Base-by-base conservation (phyloP, 30 jellyfish, hydroid and myxozoan genomes). In the Mastigias papua region DNA sequence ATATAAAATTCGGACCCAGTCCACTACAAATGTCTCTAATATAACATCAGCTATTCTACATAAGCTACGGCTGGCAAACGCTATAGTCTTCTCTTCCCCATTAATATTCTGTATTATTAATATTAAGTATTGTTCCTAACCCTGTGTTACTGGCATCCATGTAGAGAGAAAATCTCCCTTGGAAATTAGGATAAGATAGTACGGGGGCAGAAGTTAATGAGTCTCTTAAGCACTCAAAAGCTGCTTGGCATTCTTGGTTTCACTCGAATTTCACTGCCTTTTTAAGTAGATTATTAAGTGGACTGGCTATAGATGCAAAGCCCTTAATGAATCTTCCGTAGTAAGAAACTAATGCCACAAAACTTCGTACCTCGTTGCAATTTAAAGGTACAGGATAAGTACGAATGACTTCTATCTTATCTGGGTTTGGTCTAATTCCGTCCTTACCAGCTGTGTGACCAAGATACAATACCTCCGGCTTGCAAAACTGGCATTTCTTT, bases 351-450 rank as follows among this genome's bases (percentile, higher is more conserved):
- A 81, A 50, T 2, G 76, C 95, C 42, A 88, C 54, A 51, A 80
- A 80, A 32, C 82, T 48, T 7, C 88, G 63, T 17, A 88, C 70
- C 65, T 66, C 95, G 8, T 35, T 68, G 35, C 73, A 33, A 42
- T 42, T 79, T 7, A 21, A 11, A 2, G 97, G 97, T 0, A 63
- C 87, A 17, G 89, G 95, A 68, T 78, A 80, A 16, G 37, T 54
- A 2, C 27, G 10, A 27, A 88, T 32, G 17, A 51, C 26, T 0
- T 19, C 64, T 17, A 74, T 51, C 76, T 78, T 87, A 15, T 76
- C 79, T n/a, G 96, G 95, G 33, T 87, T 85, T 15, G 90, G 93
- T 35, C 68, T 64, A 27, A 87, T 48, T 23, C 96, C 96, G 34
- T 79, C 79, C 29, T 48, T 78, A 46, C 83, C 69, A 7, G 80